Evolutionary conservation across 2,113 vertebrate genomes (phyloP).

Genomic region (Salminus brasiliensis): DNA sequence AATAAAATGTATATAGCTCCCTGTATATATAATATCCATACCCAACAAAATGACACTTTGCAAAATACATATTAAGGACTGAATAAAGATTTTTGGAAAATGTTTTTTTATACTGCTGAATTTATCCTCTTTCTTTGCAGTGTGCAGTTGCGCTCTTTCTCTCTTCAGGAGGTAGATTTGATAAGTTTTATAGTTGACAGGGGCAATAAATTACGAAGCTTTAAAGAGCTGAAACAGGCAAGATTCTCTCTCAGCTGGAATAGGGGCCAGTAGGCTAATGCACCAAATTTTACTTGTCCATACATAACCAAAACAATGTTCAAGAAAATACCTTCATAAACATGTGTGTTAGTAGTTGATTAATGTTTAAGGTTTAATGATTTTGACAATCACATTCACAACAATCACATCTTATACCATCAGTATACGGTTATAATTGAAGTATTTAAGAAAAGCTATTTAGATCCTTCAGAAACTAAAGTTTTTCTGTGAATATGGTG

Average conservation of each 20-base stretch:
- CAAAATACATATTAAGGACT: neutral
- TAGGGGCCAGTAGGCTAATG: slow-evolving; percentile 18
- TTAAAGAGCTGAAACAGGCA: slow-evolving; percentile 50
- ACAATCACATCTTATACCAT: too few species aligned
- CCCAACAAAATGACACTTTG: neutral
- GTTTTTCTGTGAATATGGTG: too few species aligned
- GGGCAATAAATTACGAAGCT: slow-evolving; percentile 47
- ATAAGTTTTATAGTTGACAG: slow-evolving; percentile 56
- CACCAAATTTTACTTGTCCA: slow-evolving; percentile 26
- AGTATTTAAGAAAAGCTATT: too few species aligned
- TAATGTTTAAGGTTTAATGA: neutral
- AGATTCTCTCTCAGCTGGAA: slow-evolving; percentile 37
- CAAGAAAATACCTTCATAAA: neutral
- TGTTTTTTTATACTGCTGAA: slow-evolving; percentile 23
- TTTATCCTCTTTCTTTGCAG: neutral
- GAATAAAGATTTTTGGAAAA: neutral
- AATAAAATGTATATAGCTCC: neutral
- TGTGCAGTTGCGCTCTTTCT: slow-evolving; percentile 12
- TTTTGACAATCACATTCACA: neutral
- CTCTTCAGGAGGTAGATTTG: slow-evolving; percentile 54
- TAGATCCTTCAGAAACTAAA: too few species aligned
- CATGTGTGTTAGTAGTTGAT: slow-evolving; percentile 3
- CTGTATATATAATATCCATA: slow-evolving; percentile 1
- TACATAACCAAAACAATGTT: slow-evolving; percentile 1
- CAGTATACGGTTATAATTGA: too few species aligned